These are phyloP conservation scores for Drosophila rufa DNA, from an alignment of 1,140 invertebrate genomes.

Conservation along the genomic window DNA sequence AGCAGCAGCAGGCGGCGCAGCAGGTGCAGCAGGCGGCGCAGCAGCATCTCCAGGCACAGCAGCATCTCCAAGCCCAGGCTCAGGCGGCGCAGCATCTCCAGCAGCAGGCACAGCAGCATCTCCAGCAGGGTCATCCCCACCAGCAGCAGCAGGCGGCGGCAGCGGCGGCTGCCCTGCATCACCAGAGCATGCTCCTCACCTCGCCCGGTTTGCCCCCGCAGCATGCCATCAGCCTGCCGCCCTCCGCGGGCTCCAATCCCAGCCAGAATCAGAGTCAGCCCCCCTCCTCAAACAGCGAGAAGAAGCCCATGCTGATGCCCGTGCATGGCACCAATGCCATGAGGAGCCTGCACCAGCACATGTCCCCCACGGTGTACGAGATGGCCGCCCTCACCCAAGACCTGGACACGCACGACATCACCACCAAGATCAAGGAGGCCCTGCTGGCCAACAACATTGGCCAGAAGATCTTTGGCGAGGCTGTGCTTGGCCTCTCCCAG, in stretches of 20 bases:
- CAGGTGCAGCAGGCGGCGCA: constrained; percentile 89
- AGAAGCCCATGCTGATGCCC: constrained; percentile 86
- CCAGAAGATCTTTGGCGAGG: constrained; percentile 99
- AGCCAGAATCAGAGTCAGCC: constrained; percentile 49
- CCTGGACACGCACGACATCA: constrained; percentile 97
- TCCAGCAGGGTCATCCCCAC: constrained; percentile 69
- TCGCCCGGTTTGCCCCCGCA: constrained; percentile 89
- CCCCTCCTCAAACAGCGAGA: constrained; percentile 81
- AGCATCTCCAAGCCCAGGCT: constrained; percentile 84
- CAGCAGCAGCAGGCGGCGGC: constrained; percentile 87
- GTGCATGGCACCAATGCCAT: constrained; percentile 87
- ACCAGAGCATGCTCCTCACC: constrained; percentile 87
- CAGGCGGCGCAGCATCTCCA: constrained; percentile 72
- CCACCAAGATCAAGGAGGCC: constrained; percentile 98
- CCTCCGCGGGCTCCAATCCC: constrained; percentile 18
- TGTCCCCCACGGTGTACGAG: constrained; percentile 96
- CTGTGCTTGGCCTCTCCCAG: constrained; percentile 97
- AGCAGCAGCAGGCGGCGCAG: constrained; percentile 85
- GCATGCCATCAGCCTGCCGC: constrained; percentile 87
- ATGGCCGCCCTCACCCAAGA: constrained; percentile 98
- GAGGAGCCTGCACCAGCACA: constrained; percentile 90
- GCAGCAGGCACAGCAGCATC: constrained; percentile 80
- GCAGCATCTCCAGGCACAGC: constrained; percentile 87
- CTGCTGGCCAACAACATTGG: constrained; percentile 98
- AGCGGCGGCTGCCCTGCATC: constrained; percentile 88